These are phyloP conservation scores for Paratilapia polleni DNA, from an alignment of 2,113 vertebrate genomes.

Conservation along the genomic window DNA sequence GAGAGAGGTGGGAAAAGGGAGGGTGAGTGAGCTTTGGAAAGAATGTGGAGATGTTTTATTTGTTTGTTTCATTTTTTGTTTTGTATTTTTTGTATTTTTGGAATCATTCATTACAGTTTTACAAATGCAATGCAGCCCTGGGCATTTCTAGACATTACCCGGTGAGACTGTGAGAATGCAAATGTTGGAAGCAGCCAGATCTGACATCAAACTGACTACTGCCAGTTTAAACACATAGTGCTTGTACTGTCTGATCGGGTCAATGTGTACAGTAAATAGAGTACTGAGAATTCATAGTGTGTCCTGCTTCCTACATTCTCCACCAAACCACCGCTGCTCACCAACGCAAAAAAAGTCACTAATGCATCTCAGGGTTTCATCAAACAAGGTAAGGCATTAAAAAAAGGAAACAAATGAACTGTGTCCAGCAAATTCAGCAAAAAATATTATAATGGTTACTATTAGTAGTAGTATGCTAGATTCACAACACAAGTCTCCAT, in stretches of 20 bases:
- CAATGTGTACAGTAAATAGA: background rate
- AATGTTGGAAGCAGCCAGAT: background rate
- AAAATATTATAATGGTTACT: background rate
- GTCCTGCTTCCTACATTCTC: background rate
- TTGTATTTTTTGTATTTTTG: background rate
- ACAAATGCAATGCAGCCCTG: background rate
- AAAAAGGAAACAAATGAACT: no score
- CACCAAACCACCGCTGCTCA: background rate
- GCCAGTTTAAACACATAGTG: background rate
- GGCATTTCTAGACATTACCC: background rate
- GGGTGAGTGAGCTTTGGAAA: background rate
- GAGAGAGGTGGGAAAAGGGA: background rate
- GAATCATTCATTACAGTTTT: background rate
- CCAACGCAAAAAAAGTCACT: background rate
- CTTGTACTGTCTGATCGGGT: background rate
- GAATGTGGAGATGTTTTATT: background rate
- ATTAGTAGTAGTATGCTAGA: background rate
- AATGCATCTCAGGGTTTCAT: background rate
- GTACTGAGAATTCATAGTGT: background rate
- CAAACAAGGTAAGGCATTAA: background rate
- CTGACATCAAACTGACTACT: background rate
- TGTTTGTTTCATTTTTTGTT: background rate
- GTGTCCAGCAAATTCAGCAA: background rate
- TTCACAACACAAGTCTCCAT: background rate
- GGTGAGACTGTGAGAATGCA: background rate